phyloP scores from a whole-genome alignment of 2,888 invertebrate species.

The Alcis repandata region DNA sequence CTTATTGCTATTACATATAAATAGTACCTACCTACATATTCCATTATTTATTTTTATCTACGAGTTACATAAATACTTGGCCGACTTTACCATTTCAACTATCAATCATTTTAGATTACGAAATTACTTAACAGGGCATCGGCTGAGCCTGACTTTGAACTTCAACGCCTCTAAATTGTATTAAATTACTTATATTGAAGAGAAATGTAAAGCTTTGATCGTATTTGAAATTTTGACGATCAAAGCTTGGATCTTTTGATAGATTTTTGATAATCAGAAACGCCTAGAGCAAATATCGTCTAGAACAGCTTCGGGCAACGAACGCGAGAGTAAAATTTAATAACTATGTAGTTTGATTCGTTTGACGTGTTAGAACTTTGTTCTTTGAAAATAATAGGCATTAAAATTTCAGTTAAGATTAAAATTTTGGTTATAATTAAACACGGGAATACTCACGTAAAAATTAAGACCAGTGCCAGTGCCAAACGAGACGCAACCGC shows the following conservation, averaged over 20 bases:
- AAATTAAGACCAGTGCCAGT: no score
- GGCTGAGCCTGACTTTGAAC: background rate
- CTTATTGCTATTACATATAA: no score
- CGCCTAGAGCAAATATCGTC: background rate
- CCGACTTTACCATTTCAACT: background rate
- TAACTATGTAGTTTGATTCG: no score
- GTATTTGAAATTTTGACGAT: conserved; percentile 15
- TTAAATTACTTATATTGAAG: conserved; percentile 4
- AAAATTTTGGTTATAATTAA: no score
- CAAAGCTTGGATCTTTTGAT: conserved; percentile 15
- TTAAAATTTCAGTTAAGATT: no score
- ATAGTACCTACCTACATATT: no score
- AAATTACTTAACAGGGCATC: background rate
- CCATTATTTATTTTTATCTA: background rate
- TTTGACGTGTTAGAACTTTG: no score
- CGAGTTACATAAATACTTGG: background rate
- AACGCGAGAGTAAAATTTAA: background rate
- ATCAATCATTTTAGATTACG: background rate
- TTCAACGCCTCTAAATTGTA: conserved; percentile 5
- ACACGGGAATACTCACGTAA: no score
- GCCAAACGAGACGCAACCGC: no score
- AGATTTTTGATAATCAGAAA: conserved; percentile 7
- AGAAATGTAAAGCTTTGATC: conserved; percentile 6
- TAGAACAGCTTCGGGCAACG: background rate
- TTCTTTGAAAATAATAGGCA: no score